Evolutionary conservation across 1,140 invertebrate species (phyloP).

Genomic region (Polyergus mexicanus): DNA sequence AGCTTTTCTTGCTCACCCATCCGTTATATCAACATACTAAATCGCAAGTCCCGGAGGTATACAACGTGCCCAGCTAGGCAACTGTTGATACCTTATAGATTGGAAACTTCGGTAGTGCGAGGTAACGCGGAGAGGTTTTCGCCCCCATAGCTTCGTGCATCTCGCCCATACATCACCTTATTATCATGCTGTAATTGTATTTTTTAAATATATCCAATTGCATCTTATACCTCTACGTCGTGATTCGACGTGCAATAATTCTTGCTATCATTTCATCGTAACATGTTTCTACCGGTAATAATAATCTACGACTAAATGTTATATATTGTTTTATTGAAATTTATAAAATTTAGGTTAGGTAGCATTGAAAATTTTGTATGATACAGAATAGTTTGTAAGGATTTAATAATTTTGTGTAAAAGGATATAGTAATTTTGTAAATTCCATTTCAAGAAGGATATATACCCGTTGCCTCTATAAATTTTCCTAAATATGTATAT

Average conservation of each 20-base stretch:
- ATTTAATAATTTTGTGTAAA: neutral
- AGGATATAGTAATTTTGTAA: neutral
- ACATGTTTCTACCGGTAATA: conserved; percentile 31
- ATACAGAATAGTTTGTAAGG: conserved; percentile 10
- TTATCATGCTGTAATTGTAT: conserved; percentile 59
- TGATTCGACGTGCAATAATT: conserved; percentile 54
- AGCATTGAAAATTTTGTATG: neutral
- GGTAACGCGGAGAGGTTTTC: conserved; percentile 47
- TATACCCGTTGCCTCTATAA: neutral
- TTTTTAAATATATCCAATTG: conserved; percentile 37
- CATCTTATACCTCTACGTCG: conserved; percentile 33
- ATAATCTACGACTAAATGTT: conserved; percentile 32
- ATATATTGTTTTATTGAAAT: conserved; percentile 55
- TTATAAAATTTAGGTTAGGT: conserved; percentile 13
- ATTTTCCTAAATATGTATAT: conserved; percentile 10
- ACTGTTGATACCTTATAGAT: conserved; percentile 63
- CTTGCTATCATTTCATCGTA: conserved; percentile 54
- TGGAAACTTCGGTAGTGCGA: conserved; percentile 58
- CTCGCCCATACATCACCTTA: conserved; percentile 51
- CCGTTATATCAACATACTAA: conserved; percentile 71
- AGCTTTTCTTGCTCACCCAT: conserved; percentile 72
- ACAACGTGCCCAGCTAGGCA: conserved; percentile 55
- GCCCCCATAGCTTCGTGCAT: conserved; percentile 39
- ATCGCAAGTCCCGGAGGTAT: conserved; percentile 61
- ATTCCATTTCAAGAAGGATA: neutral